Base-by-base conservation (phyloP, 2,113 vertebrate species). In the Tupaia chinensis region DNA sequence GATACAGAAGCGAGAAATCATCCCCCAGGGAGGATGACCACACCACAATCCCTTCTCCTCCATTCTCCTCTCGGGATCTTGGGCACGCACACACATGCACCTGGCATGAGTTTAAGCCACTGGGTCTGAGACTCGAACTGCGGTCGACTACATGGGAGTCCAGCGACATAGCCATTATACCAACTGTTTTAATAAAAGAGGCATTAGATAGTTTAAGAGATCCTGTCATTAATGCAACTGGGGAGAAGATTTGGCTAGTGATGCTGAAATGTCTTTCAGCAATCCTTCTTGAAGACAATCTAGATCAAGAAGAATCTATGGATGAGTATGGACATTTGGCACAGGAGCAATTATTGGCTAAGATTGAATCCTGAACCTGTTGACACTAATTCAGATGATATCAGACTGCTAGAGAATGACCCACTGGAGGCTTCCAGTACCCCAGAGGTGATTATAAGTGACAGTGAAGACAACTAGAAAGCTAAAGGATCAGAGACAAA, bases 151-250 rank as follows among this genome's bases (percentile, higher is more conserved):
- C 44, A 44, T 44, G 44, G 44, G 44, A 44, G 44, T 44, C 44
- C 44, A 44, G 44, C 44, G 44, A 44, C 44, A 44, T 44, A 44
- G 44, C 44, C 44, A 44, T 44, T 44, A 44, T 5, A 44, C 44
- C 44, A 44, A 44, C 44, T 44, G 44, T 91, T 34, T 91, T 96
- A 92, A 72, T 94, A 58, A 94, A 92, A 88, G 44, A 94, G 65
- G 9, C 82, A n/a, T 86, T 89, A 80, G 14, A 25, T 91, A 85
- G 58, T 92, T 73, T 65, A 77, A 69, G 22, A 90, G 32, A 93
- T 15, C 73, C 60, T 80, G 3, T 82, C n/a, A 54, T 92, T 93
- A 95, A 69, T 85, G 54, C 3, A 29, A 66, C 5, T 74, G 74
- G 32, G 66, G 54, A 95, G 63, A 86, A 81, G 54, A 88, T 85